Conservation (phyloP, 2,888 invertebrate species). For the Onchidella celtica region DNA sequence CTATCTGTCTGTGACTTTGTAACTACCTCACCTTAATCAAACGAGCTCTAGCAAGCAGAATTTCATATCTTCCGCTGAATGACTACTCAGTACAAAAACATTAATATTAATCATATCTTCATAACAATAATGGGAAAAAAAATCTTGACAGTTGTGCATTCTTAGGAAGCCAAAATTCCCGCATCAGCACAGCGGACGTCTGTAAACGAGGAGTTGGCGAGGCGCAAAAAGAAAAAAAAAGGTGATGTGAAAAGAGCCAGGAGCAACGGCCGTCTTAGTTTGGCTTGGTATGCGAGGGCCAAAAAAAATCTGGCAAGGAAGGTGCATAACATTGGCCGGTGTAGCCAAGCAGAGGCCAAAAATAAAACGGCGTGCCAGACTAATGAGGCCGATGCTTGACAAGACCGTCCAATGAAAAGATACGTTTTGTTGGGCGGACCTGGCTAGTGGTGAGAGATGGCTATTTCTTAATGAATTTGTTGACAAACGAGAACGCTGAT, state of each 20-base stretch:
- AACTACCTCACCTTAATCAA: background rate
- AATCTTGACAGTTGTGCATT: too few species aligned
- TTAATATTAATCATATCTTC: too few species aligned
- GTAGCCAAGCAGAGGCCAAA: background rate
- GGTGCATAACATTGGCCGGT: background rate
- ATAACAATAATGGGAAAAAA: too few species aligned
- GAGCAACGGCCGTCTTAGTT: too few species aligned
- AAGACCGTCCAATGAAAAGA: background rate
- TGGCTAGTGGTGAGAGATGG: conserved; percentile 8
- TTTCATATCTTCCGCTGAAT: background rate
- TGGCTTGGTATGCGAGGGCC: background rate
- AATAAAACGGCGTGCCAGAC: background rate
- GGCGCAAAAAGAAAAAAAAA: conserved; percentile 1
- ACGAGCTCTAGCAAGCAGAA: background rate
- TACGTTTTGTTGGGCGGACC: background rate
- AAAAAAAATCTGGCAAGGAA: conserved; percentile 15
- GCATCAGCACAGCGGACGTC: too few species aligned
- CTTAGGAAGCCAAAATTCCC: too few species aligned
- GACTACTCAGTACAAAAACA: background rate
- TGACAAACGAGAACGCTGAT: background rate
- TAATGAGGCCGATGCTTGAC: background rate
- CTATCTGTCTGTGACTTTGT: conserved; percentile 17
- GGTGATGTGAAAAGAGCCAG: too few species aligned
- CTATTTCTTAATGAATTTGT: conserved; percentile 14
- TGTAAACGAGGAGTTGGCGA: too few species aligned